Evolutionary conservation across 2,888 invertebrate species (phyloP), one percentile per base, ranked within the genome.

Genomic region (Hylaea fasciaria): DNA sequence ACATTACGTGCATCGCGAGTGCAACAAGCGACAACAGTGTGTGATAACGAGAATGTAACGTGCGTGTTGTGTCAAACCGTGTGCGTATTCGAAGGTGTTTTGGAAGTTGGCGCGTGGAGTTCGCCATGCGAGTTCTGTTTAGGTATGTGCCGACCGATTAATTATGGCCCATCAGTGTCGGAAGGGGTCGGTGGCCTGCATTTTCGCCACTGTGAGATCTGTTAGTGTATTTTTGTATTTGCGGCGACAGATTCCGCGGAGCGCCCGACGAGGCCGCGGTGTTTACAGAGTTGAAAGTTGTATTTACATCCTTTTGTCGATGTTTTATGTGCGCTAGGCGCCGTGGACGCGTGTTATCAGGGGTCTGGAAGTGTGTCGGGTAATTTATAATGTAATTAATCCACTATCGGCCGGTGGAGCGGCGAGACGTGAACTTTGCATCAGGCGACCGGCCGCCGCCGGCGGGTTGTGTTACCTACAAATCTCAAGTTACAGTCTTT

Each of bases 371-470:
- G 83, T 89, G 84, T 89, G 87, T 88, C 85, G 87, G 79, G 82
- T 87, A 86, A 89, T 89, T 85, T 89, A 90, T 85, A 87, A 85
- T 80, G 88, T 90, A 90, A 91, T 91, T 89, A 89, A 87, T 85
- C 80, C 76, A 78, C 85, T 91, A 91, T 90, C 91, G 85, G 77
- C 74, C 81, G 80, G 80, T 82, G 74, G 73, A 70, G 73, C 67
- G 73, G 70, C 78, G 37, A 17, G 50, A 41, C 50, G 50, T 85
- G 87, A 86, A 89, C 87, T 85, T 86, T 86, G 87, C 81, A 78
- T 79, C 76, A 76, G 28, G 32, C 32, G 32, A 9, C 32, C 32
- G 32, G 32, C 32, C 32, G 32, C 68, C 69, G 69, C 71, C 70
- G 64, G 70, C 13, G 35, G 66, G 70, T 65, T 64, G 3, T 10